Evolutionary conservation across 1,140 invertebrate genomes (phyloP), one percentile per base, ranked within the genome.

Genomic region (Drosophila nikananu): DNA sequence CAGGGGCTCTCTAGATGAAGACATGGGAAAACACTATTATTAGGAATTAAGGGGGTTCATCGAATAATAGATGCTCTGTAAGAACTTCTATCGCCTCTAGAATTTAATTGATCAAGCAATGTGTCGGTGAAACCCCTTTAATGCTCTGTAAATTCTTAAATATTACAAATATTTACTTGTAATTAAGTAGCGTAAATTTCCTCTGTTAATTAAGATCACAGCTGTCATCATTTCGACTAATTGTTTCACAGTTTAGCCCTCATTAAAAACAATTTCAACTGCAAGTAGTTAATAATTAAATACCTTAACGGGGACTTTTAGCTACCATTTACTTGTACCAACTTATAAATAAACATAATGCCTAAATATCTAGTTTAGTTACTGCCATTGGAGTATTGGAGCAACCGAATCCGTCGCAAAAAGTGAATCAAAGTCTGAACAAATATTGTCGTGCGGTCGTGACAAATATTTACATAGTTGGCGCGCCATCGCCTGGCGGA

Each of bases 401-500:
- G 5, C 13, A 23, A 25, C 32, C 8, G 54, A 1, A 65, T 44
- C 23, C 35, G 23, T 35, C 66, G 21, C 32, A 75, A 75, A 75
- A 75, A 63, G 57, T 30, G 72, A 79, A 79, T 79, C 76, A 73
- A 75, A 86, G 78, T 86, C 86, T 82, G 86, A 74, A 80, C 75
- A 86, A 82, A 90, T 90, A 86, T 86, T 89, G 81, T 86, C 71
- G 84, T 77, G 68, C 81, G 81, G 71, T 73, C 75, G 72, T 80
- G 86, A 73, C 76, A 89, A 90, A 90, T 89, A 89, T 89, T 89
- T 90, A 90, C 67, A 89, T 90, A 89, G 86, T 70, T 66, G 66
- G 51, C 73, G 78, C 81, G 77, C 67, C 76, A 79, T 64, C 32
- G 66, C 44, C 48, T 42, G 25, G 52, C 52, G 62, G 46, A 66